Base-by-base conservation (phyloP, 2,888 invertebrate species). In the Philereme vetulata region DNA sequence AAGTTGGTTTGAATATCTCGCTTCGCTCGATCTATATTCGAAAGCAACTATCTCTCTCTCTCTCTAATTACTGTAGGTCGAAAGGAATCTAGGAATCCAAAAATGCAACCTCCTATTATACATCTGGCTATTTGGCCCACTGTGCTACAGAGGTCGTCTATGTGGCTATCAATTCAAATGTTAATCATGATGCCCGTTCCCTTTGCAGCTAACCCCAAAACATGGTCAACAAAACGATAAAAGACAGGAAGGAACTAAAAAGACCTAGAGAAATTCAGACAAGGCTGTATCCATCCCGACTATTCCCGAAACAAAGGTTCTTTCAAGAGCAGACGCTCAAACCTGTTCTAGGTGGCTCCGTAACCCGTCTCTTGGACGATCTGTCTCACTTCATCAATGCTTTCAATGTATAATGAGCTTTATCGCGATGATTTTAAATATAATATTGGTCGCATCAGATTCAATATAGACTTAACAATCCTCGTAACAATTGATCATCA, bases 341-440 rank as follows among this genome's bases (percentile, higher is more conserved):
- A 61, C 61, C 61, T 35, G 61, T 61, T 53, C 50, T 10, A 7
- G 35, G 11, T 32, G n/a, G 45, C 34, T 72, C 76, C 76, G 74
- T 79, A 75, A 81, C 81, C 80, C 76, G 71, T 73, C 70, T 38
- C 4, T 6, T 63, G 60, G 56, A 47, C 52, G 64, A 56, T 51
- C 44, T 57, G 63, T 63, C 62, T 62, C 56, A 62, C 53, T 64
- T 57, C 50, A 54, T 58, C 53, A 5, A n/a, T 5, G 10, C 4
- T 42, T 42, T 42, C n/a, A 42, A 42, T 42, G 42, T 42, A 42
- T 10, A 10, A 42, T 42, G 42, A 10, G 10, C 42, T 42, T 10
- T n/a, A n/a, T 10, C 42, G 4, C 4, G 42, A 5, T 10, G n/a
- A 10, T 42, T 10, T 5, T 10, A 42, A 5, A 5, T 42, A 4